Base-by-base conservation (phyloP, 1,140 invertebrate genomes). In the Archivesica marissinica region DNA sequence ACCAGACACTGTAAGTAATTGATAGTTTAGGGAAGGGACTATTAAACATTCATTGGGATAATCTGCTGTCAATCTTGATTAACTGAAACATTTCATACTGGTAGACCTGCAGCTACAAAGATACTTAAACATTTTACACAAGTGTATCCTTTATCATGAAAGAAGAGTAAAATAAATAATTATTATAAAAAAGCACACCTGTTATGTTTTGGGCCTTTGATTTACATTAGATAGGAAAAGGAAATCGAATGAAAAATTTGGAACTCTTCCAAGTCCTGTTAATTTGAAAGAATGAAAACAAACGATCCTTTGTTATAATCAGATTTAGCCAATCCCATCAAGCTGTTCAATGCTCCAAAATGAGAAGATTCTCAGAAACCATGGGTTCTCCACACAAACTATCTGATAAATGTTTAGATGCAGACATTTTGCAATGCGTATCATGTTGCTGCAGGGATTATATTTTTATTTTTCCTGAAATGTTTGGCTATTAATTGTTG, bases 91-190 rank as follows among this genome's bases (percentile, higher is more conserved):
- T 35, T 64, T 64, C 30, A 35, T 13, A 17, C 9, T 9, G 9
- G 15, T 64, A 13, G 17, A 64, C 59, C 59, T n/a, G n/a, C n/a
- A 64, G 23, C 30, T 33, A 64, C 25, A 35, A 64, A 28, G 59
- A 64, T 64, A 35, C 30, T 64, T 64, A 30, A 64, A 64, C 38
- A 33, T 64, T 64, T 64, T 64, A 33, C 33, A 64, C 59, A 64
- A 64, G 59, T 35, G 59, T 64, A 64, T 64, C 59, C 28, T 64
- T 15, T 35, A 35, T 64, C 30, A 1, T 64, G n/a, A 64, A 64
- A 64, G 59, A 35, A 35, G 59, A 35, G 59, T 64, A 33, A 64
- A 64, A 35, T 35, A 35, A 64, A 64, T 64, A 64, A 35, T 64
- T 64, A 64, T 35, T 64, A 15, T 35, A 15, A 9, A 9, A 64